A percentile compares a stretch with the other conserved stretches of the same genome.
phyloP scores from a whole-genome alignment of 2,113 vertebrate species.

The Lagopus leucura region DNA sequence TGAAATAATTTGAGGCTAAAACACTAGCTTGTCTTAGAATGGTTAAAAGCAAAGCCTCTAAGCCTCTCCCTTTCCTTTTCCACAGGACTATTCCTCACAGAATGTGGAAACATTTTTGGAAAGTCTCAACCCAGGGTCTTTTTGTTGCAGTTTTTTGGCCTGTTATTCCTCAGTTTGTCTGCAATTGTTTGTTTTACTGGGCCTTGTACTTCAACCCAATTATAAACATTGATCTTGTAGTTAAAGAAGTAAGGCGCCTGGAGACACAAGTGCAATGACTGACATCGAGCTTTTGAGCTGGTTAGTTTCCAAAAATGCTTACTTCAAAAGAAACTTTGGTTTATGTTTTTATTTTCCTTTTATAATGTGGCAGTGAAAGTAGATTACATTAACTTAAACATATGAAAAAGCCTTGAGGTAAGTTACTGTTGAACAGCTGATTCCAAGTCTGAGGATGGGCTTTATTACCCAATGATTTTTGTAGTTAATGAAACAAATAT shows the following conservation, averaged over 20 bases:
- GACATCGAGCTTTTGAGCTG: neutral
- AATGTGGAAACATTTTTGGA: conserved; percentile 94
- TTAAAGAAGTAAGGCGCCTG: conserved; percentile 86
- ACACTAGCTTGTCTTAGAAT: neutral
- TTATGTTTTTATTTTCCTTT: neutral
- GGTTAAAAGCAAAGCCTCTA: neutral
- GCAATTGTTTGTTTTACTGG: conserved; percentile 96
- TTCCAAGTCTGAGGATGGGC: neutral
- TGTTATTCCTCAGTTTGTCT: conserved; percentile 91
- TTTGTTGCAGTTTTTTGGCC: conserved; percentile 92
- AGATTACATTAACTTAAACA: conserved; percentile 11
- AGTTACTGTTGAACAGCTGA: neutral
- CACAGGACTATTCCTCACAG: conserved; percentile 84
- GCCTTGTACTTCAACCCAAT: conserved; percentile 93
- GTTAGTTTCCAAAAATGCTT: neutral
- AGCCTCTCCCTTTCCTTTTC: conserved; percentile 21
- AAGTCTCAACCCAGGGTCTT: conserved; percentile 87
- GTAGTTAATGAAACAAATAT: neutral
- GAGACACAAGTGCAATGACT: conserved; percentile 84
- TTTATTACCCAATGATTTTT: neutral
- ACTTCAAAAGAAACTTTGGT: neutral
- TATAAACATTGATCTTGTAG: conserved; percentile 92
- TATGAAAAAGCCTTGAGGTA: conserved; percentile 3
- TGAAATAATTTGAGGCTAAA: neutral
- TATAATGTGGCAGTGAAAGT: neutral